phyloP scores from a whole-genome alignment of 1,140 invertebrate species.

The Cotesia vestalis region DNA sequence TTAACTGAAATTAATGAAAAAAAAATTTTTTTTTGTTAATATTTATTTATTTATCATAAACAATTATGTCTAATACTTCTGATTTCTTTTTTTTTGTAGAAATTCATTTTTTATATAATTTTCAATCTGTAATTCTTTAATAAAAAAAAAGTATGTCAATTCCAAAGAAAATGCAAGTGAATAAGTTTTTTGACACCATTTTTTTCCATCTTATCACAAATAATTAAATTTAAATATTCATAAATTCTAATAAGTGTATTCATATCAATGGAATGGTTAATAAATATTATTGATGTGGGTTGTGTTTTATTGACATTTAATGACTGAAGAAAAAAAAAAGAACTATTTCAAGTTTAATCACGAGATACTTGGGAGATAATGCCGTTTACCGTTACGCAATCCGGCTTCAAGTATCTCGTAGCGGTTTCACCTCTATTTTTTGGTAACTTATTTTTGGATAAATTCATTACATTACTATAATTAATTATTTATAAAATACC shows the following conservation, averaged over 20 bases:
- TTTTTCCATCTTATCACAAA: too few relatives aligned
- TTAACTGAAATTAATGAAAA: background rate
- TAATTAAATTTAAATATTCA: too few relatives aligned
- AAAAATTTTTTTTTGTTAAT: conserved; percentile 19
- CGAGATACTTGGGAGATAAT: conserved; percentile 19
- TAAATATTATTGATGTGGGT: background rate
- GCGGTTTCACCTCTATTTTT: conserved; percentile 16
- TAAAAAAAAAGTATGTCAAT: conserved; percentile 16
- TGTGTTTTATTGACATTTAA: conserved; percentile 4
- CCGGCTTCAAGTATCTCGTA: conserved; percentile 13
- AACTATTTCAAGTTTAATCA: conserved; percentile 1
- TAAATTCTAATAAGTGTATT: too few relatives aligned
- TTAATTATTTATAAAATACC: conserved; percentile 9
- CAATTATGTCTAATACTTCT: background rate
- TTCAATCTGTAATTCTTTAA: conserved; percentile 32
- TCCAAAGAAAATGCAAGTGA: conserved; percentile 47
- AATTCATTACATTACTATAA: background rate
- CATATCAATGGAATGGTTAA: conserved; percentile 19
- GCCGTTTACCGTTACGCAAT: conserved; percentile 53
- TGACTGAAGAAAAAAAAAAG: background rate
- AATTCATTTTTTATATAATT: conserved; percentile 29
- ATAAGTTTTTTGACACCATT: conserved; percentile 15
- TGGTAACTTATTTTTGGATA: background rate
- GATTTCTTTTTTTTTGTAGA: conserved; percentile 2
- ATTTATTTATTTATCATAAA: background rate